Evolutionary conservation across 1,140 invertebrate genomes (phyloP), one percentile per base, ranked within the genome.

Genomic region (Popillia japonica): DNA sequence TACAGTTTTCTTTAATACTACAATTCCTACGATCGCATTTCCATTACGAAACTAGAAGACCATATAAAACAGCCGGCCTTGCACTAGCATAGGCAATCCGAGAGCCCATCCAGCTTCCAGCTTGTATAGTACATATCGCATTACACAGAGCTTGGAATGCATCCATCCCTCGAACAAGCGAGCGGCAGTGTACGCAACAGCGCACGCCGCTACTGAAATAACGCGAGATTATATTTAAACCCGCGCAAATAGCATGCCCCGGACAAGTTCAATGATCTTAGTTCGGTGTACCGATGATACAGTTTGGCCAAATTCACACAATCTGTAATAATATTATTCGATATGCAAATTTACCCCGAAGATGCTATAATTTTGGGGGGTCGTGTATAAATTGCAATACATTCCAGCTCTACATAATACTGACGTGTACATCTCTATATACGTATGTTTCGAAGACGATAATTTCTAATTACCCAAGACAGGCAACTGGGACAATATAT

Each of bases 251-350:
- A 74, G 34, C 72, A 27, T 34, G 23, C 34, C 64, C 34, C n/a
- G 72, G 34, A 74, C 72, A 74, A 74, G 72, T 74, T 74, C 72
- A 74, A 74, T 40, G 72, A 10, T 41, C 72, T 74, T 41, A 34
- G 27, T 34, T 34, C 27, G 27, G 27, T 34, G 27, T 34, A 34
- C 27, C 27, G 72, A 42, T 8, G 17, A 27, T 74, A 27, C 61
- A 20, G 61, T 9, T 17, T n/a, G 10, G 14, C n/a, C 44, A 48
- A 44, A n/a, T n/a, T 11, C 42, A n/a, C 2, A 44, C 0, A 48
- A 48, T 10, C 27, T 4, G 27, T 34, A n/a, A 34, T 34, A 34
- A 34, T 2, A 34, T 4, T 34, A 34, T 34, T 1, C n/a, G 1
- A 34, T 34, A 34, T 2, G 27, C 4, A 1, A 34, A 34, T 34